Base-by-base conservation (phyloP, 2,888 invertebrate species). In the Dryobota labecula region DNA sequence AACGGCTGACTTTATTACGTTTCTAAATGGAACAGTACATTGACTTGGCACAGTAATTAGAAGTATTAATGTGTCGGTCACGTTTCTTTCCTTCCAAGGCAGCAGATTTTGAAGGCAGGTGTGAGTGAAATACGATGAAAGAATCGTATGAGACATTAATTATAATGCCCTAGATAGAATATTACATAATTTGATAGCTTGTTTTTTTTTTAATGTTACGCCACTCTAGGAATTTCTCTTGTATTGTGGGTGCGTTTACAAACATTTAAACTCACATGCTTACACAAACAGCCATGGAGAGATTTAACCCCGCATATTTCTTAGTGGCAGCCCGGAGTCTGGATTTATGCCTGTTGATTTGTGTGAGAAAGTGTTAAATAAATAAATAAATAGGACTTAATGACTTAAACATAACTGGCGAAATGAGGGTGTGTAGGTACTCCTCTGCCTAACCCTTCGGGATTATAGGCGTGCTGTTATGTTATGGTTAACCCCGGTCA, bases 11-110 rank as follows among this genome's bases (percentile, higher is more conserved):
- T 66, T 82, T 65, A 76, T 75, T 62, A 70, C 68, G 62, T 63
- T 64, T 27, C 15, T 65, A 82, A 84, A 80, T 79, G 47, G 72
- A 69, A 64, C 76, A 61, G 76, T 63, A 60, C 79, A 71, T 82
- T 77, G 73, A 73, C 83, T 73, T 80, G 63, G 61, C 63, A 64
- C 63, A 69, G 73, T 72, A 80, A 84, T 84, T 82, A 84, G 49
- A 73, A 72, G 54, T 66, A 70, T 77, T 75, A 73, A 83, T 75
- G 69, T 57, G 77, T 67, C 49, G 6, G 69, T 77, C 85, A 84
- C 80, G 85, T 84, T 64, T 43, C 61, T 54, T 73, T 62, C 72
- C 80, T 60, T 61, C 47, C 13, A 61, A 61, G 72, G 61, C 60
- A 47, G 20, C n/a, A 15, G 30, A 24, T 66, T 81, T 72, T 45